phyloP scores from a whole-genome alignment of 2,113 vertebrate species.

The Lamprologus speciosus region DNA sequence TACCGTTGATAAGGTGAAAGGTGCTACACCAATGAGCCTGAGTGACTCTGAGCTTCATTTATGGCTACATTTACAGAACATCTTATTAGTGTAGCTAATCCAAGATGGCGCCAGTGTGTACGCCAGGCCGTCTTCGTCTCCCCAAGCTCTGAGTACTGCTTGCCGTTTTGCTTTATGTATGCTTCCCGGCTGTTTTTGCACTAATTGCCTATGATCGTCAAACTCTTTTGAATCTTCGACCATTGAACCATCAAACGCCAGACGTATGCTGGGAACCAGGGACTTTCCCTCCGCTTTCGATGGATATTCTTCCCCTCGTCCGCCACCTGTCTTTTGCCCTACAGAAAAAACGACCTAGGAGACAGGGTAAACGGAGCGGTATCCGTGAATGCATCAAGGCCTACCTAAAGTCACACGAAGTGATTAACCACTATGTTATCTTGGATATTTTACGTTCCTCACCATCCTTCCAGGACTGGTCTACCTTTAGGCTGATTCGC shows the following conservation, averaged over 20 bases:
- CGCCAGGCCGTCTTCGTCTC: not conserved
- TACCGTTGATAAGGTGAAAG: accelerated
- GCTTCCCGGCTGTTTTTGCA: not conserved
- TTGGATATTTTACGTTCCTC: not conserved
- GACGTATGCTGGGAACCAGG: not conserved
- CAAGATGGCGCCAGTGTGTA: not conserved
- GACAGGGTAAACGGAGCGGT: not conserved
- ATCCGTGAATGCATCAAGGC: accelerated
- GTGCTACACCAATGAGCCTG: not conserved
- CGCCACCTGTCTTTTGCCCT: not conserved
- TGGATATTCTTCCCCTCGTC: accelerated
- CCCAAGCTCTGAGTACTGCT: not conserved
- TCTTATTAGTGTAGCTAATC: not conserved
- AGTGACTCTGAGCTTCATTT: not conserved
- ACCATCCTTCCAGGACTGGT: not conserved
- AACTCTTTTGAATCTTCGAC: not conserved
- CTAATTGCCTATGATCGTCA: not conserved
- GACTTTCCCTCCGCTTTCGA: not conserved
- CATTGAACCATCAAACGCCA: not conserved
- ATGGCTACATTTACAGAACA: not conserved
- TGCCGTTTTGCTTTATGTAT: not conserved
- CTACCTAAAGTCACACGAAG: not conserved
- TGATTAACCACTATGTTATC: not conserved
- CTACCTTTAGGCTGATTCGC: not conserved
- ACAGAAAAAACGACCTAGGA: not conserved